Conservation (phyloP, 2,888 invertebrate species). For the Urechis unicinctus region DNA sequence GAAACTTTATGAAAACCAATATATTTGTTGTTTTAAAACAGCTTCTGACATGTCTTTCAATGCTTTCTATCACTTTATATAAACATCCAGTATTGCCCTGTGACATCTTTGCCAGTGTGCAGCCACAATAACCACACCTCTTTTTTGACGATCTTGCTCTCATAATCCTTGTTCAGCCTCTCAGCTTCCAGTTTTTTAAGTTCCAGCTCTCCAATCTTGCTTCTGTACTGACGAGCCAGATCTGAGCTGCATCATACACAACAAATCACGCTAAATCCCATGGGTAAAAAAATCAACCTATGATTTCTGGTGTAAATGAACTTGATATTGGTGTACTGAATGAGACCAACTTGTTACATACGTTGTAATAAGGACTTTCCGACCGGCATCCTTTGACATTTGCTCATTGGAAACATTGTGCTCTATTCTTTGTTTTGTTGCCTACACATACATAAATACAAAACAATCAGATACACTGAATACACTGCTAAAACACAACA, state of each 20-base stretch:
- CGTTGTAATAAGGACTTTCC: constrained; percentile 34
- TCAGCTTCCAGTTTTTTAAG: constrained; percentile 36
- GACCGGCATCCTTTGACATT: constrained; percentile 28
- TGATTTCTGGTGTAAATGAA: no score
- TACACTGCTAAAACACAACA: no score
- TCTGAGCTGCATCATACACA: constrained; percentile 4
- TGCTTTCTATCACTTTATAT: no score
- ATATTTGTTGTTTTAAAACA: no score
- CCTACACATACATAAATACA: constrained; percentile 8
- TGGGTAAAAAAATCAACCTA: neutral
- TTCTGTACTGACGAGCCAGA: constrained; percentile 30
- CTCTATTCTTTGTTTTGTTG: constrained; percentile 21
- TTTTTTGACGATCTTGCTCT: constrained; percentile 35
- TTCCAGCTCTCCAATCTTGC: constrained; percentile 39
- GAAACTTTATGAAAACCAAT: no score
- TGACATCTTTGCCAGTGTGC: no score
- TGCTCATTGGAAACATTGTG: constrained; percentile 20
- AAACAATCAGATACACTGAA: neutral
- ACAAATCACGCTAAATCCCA: neutral
- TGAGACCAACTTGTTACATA: constrained; percentile 22
- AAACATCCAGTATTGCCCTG: no score
- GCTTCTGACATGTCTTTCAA: no score
- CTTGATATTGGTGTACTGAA: neutral
- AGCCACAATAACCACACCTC: constrained; percentile 35
- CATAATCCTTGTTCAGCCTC: constrained; percentile 36